Evolutionary conservation across 2,113 vertebrate species (phyloP), one percentile per base, ranked within the genome.

Genomic region (Todiramphus saurophagus): DNA sequence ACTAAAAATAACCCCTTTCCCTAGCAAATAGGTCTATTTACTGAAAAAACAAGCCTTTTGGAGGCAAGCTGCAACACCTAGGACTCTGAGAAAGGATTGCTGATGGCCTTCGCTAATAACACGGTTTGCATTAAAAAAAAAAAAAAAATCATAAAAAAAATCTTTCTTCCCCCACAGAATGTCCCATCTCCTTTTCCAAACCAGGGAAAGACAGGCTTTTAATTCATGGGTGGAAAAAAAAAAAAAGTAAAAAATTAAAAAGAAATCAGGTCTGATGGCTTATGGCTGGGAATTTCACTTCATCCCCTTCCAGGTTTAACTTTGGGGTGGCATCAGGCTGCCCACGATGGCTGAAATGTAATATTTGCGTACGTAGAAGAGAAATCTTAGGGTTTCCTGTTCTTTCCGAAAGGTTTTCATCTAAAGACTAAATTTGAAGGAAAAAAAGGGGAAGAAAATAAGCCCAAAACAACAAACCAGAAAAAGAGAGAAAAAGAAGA

Each of bases 101-200:
- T 7, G 28, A 50, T 3, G 76, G 85, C 68, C 72, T 78, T 76
- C 11, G 43, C 75, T 97, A 95, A 96, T 96, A 88, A 93, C 91
- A 72, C 4, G 80, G 87, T 55, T 89, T 94, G 55, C 74, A 41
- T 81, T 79, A 93, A n/a, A n/a, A 46, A 25, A 51, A 53, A 50
- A 50, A 50, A 10, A 48, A 48, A 48, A 48, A 23, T 50, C 14
- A 27, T 27, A 53, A 53, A 31, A 13, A 44, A 93, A 83, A n/a
- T 63, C 85, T 93, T 70, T 72, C 41, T 76, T 60, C 72, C 41
- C 43, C 93, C 94, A 67, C 87, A 95, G 64, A 97, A 96, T 74
- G 94, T 97, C 95, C 96, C 95, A 72, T 92, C 90, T 94, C 85
- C 81, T 81, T 68, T 86, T 96, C 95, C 97, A 97, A 96, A 88